Evolutionary conservation across 2,888 invertebrate genomes (phyloP).

Genomic region (Himalopsyche japonica): DNA sequence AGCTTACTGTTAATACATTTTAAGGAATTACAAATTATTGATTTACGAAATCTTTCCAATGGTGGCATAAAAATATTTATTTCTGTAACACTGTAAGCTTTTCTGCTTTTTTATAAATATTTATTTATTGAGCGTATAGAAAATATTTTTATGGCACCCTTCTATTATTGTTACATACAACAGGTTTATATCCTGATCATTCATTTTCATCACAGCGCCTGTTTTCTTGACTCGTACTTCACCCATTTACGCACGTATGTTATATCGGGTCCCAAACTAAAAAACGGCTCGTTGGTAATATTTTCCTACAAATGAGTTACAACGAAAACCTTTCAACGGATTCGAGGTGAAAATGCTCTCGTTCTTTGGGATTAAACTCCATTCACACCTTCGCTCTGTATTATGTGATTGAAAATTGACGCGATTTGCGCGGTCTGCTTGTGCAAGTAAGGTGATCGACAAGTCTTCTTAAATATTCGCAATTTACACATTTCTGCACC

Average conservation of each 20-base stretch:
- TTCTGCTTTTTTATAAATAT: too few species aligned
- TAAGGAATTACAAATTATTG: too few species aligned
- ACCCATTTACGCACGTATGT: background rate
- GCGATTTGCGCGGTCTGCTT: background rate
- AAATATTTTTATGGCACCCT: too few species aligned
- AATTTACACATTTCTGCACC: too few species aligned
- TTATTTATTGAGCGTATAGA: too few species aligned
- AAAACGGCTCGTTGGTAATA: background rate
- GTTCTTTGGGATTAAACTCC: background rate
- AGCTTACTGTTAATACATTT: too few species aligned
- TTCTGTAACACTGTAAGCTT: too few species aligned
- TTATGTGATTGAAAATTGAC: background rate
- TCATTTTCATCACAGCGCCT: background rate
- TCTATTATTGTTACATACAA: background rate
- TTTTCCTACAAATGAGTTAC: slow-evolving; percentile 13
- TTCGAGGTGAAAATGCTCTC: slow-evolving; percentile 7
- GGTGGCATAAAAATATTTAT: too few species aligned
- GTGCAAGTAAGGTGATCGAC: background rate
- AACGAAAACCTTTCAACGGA: slow-evolving; percentile 21
- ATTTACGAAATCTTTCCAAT: too few species aligned
- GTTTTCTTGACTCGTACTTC: background rate
- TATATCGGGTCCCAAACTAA: background rate
- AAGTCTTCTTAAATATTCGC: too few species aligned
- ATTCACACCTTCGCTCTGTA: background rate
- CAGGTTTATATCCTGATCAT: background rate